Conservation (phyloP, 2,888 invertebrate species). For the Agrochola macilenta region DNA sequence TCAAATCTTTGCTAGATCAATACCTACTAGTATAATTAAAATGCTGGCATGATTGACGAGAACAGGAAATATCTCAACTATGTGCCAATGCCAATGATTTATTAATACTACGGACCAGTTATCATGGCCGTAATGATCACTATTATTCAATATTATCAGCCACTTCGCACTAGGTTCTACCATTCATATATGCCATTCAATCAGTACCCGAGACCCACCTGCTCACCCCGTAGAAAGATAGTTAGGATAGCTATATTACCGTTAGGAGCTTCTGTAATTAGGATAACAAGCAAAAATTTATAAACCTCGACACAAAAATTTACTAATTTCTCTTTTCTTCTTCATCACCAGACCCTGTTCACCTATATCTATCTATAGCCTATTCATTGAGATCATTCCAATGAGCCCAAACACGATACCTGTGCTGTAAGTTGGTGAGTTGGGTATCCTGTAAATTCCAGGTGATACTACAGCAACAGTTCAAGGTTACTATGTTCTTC, state of each 20-base stretch:
- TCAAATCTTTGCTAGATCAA: constrained; percentile 18
- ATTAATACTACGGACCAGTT: constrained; percentile 5
- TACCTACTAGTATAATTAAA: constrained; percentile 20
- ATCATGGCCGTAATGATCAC: constrained; percentile 11
- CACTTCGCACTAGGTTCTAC: neutral
- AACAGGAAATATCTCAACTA: constrained; percentile 43
- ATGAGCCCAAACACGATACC: too few species aligned
- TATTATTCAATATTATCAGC: neutral
- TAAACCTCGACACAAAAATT: too few species aligned
- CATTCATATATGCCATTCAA: neutral
- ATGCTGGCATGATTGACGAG: constrained; percentile 39
- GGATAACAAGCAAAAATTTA: too few species aligned
- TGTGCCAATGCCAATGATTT: constrained; percentile 41
- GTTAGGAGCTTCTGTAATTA: neutral
- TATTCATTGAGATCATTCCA: too few species aligned
- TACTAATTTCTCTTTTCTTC: too few species aligned
- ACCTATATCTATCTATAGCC: too few species aligned
- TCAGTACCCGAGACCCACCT: neutral
- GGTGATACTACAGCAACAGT: too few species aligned
- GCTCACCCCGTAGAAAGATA: neutral
- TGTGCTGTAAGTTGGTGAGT: too few species aligned
- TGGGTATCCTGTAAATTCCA: too few species aligned
- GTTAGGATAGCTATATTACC: neutral
- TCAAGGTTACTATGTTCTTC: too few species aligned
- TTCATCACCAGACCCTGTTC: too few species aligned